phyloP scores from a whole-genome alignment of 2,797 vertebrate species.

The Anolis apletophallus region DNA sequence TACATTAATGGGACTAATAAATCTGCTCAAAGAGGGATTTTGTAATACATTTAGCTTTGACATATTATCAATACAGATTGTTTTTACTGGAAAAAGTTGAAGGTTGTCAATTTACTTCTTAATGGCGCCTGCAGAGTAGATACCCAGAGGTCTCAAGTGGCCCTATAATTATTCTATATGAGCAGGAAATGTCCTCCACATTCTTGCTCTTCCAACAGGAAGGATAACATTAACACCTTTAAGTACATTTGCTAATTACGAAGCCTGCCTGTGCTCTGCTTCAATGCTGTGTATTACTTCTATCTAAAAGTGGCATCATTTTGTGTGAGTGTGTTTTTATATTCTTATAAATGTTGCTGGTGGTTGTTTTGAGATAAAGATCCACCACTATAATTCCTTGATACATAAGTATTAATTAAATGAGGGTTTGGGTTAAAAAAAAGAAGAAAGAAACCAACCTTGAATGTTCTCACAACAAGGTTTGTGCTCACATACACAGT shows the following conservation, averaged over 20 bases:
- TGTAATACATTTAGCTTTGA: not conserved
- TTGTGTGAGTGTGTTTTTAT: too few species aligned
- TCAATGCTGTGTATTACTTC: not conserved
- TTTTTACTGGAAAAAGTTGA: not conserved
- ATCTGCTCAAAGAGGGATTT: not conserved
- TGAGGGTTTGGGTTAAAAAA: not conserved
- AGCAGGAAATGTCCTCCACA: not conserved
- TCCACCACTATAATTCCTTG: conserved; percentile 49
- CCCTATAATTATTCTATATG: conserved; percentile 13
- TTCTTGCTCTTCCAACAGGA: not conserved
- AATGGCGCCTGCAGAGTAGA: not conserved
- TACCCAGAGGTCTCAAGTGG: not conserved
- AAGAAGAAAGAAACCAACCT: conserved; percentile 14
- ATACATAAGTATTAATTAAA: conserved; percentile 8
- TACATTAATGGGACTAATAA: conserved; percentile 8
- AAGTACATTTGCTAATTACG: not conserved
- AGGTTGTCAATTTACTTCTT: not conserved
- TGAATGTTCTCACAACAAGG: conserved; percentile 10
- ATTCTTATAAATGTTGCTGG: conserved; percentile 40
- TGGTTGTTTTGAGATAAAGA: conserved; percentile 47
- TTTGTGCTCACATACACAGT: conserved; percentile 57
- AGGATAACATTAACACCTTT: conserved; percentile 17
- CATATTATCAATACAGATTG: conserved; percentile 14
- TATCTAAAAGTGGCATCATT: conserved; percentile 1
- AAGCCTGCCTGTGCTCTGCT: conserved; percentile 36